Base-by-base conservation (phyloP, 2,113 vertebrate genomes). In the Hemiprocne comata region DNA sequence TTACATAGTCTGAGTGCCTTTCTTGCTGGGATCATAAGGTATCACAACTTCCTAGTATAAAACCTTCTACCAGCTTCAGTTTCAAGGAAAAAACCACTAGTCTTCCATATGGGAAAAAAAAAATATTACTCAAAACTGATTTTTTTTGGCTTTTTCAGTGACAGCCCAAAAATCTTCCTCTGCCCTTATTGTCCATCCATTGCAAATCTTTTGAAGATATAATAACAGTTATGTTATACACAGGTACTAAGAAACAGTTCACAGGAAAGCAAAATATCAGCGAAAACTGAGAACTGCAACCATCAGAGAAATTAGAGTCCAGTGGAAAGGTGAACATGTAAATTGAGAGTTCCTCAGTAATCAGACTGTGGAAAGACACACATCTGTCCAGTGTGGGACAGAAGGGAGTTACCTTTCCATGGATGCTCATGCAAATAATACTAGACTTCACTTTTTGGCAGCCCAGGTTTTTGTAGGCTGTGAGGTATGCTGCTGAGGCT, bases 401-500 rank as follows among this genome's bases (percentile, higher is more conserved):
- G 60, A 64, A 31, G 15, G 53, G 11, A 3, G 1, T 54, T 80
- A n/a, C 15, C 18, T 85, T 65, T 60, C 73, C 28, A 9, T n/a
- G 44, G 28, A 40, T 34, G 13, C 10, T 72, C 34, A 40, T 29
- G 34, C 28, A 88, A 57, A 53, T 25, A 48, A 6, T 29, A 33
- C 71, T 86, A 57, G 6, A 58, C 46, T 66, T 74, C 69, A 12
- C 4, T 71, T 74, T 78, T 75, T 53, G 26, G 11, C 31, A 78
- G 24, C 15, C 6, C n/a, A 28, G 7, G 1, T 42, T 17, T 61
- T 21, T 74, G 14, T 24, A 65, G 28, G 53, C 57, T 29, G 44
- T 64, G 15, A 4, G 17, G 8, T 23, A 16, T 17, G 5, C 61
- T 48, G 34, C 19, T 0, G 0, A 31, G 25, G 44, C 20, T 69